phyloP scores from a whole-genome alignment of 1,140 invertebrate species.

The Patella vulgata region DNA sequence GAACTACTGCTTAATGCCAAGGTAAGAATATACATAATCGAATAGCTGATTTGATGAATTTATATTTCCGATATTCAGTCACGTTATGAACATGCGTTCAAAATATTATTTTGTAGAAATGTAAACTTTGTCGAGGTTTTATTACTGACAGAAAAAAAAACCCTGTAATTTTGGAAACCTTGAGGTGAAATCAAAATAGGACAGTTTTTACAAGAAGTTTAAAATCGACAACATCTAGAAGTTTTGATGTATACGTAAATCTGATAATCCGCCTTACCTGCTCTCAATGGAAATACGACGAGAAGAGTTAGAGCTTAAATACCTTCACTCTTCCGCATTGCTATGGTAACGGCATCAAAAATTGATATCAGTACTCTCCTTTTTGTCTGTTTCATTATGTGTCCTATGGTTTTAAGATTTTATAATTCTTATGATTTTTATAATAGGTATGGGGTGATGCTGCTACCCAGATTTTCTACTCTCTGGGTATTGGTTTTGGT shows the following conservation, averaged over 20 bases:
- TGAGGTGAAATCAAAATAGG: neutral
- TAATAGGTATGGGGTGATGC: slow-evolving; percentile 90
- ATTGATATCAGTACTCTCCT: too few relatives aligned
- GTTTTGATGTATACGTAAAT: too few relatives aligned
- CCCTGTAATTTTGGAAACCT: neutral
- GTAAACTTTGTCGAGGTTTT: neutral
- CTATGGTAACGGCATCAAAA: neutral
- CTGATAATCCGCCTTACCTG: too few relatives aligned
- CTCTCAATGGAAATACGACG: too few relatives aligned
- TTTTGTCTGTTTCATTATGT: too few relatives aligned
- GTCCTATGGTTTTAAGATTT: too few relatives aligned
- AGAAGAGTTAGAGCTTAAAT: neutral
- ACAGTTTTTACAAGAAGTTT: slow-evolving; percentile 4
- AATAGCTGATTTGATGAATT: neutral
- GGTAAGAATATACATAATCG: slow-evolving; percentile 30
- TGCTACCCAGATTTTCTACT: slow-evolving; percentile 98
- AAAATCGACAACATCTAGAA: too few relatives aligned
- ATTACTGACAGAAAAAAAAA: neutral
- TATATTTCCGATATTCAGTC: neutral
- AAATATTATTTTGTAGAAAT: neutral
- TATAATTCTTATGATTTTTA: too few relatives aligned
- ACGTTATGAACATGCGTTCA: neutral
- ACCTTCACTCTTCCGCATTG: neutral
- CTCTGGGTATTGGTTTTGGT: slow-evolving; percentile 92
- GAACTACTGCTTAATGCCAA: slow-evolving; percentile 43